Evolutionary conservation across 2,113 vertebrate species (phyloP).

Genomic region (Mustela nigripes): DNA sequence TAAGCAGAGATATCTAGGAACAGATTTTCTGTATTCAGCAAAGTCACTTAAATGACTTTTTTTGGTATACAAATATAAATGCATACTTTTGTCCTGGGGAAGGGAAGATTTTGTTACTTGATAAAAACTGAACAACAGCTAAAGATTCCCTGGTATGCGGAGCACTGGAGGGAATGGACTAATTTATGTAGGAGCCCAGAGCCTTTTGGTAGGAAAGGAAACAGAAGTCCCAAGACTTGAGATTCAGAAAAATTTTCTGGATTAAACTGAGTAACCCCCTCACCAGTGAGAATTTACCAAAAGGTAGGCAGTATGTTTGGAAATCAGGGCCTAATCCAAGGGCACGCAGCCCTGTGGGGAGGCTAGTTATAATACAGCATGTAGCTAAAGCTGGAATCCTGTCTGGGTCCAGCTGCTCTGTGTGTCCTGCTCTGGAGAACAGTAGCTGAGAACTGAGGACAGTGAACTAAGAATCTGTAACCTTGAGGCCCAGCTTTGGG

Average conservation of each 20-base stretch:
- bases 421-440: neutral
- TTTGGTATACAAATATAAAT: conserved; percentile 51
- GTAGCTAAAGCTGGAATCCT: neutral
- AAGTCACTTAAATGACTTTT: conserved; percentile 21
- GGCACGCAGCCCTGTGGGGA: neutral
- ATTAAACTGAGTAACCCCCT: neutral
- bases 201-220: neutral
- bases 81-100: conserved; percentile 44
- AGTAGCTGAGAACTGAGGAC: neutral
- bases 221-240: neutral
- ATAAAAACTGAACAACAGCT: neutral
- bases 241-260: conserved; percentile 36
- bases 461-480: neutral
- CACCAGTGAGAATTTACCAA: conserved; percentile 22
- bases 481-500: neutral
- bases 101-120: conserved; percentile 49
- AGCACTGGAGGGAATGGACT: neutral
- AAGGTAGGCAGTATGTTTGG: neutral
- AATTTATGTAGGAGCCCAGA: neutral
- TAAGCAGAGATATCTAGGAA: conserved; percentile 43
- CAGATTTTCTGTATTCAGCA: conserved; percentile 50
- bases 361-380: neutral
- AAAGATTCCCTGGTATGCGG: neutral
- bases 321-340: neutral
- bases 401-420: neutral